Conservation (phyloP, 2,113 vertebrate genomes). For the Lanius ludovicianus region DNA sequence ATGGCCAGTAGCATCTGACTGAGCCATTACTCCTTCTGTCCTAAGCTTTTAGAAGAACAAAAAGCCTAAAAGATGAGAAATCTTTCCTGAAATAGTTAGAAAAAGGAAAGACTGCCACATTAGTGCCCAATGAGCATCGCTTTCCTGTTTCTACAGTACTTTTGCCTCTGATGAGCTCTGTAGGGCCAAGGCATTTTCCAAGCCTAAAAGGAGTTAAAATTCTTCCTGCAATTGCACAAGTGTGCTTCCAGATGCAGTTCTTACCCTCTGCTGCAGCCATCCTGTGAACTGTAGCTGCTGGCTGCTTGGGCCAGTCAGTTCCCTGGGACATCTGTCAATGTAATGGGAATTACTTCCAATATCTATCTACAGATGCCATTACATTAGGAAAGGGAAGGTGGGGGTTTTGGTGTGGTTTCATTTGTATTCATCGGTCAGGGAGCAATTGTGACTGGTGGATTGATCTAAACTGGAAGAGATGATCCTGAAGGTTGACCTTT, state of each 20-base stretch:
- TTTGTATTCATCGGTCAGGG: neutral
- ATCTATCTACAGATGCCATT: neutral
- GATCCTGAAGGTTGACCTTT: neutral
- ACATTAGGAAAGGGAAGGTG: neutral
- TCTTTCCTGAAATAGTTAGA: neutral
- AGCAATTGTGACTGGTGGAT: neutral
- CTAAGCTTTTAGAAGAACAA: neutral
- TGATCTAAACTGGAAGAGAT: neutral
- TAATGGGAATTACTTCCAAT: neutral
- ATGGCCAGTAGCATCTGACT: neutral
- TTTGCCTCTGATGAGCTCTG: neutral
- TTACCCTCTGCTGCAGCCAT: neutral
- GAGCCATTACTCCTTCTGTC: neutral
- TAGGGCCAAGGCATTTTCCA: neutral
- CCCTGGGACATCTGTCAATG: neutral
- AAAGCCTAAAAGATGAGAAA: neutral
- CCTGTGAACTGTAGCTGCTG: neutral
- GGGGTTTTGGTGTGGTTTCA: accelerated
- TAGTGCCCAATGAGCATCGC: neutral
- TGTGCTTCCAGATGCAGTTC: neutral
- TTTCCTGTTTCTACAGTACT: neutral
- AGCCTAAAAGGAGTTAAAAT: neutral
- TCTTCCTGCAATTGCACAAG: neutral
- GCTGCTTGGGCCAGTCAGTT: neutral
- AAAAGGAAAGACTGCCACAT: neutral